A percentile compares a stretch with the other conserved stretches of the same genome.
Conservation (phyloP, 2,888 invertebrate genomes). For the Leptopilina drosophilae region DNA sequence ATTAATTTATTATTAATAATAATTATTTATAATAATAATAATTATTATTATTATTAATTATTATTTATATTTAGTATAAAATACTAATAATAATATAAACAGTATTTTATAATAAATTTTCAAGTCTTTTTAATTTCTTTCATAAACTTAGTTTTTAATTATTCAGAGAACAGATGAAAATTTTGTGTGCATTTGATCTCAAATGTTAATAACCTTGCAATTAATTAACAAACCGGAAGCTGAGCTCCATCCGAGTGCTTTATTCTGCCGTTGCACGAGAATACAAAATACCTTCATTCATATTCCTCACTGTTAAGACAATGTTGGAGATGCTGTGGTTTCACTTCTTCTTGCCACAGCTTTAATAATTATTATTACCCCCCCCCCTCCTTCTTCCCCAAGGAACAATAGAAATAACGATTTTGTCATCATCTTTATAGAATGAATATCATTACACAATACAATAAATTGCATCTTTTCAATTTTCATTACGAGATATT, state of each 20-base stretch:
- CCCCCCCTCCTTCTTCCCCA: neutral
- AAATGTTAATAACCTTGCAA: neutral
- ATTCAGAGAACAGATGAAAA: neutral
- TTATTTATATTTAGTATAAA: too few relatives aligned
- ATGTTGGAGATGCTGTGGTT: constrained; percentile 20
- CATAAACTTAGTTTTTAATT: too few relatives aligned
- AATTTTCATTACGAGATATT: neutral
- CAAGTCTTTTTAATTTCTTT: too few relatives aligned
- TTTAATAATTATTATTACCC: constrained; percentile 26
- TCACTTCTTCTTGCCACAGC: constrained; percentile 11
- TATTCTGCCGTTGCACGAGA: neutral
- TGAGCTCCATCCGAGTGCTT: constrained; percentile 21
- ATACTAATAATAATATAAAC: too few relatives aligned
- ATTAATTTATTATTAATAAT: too few relatives aligned
- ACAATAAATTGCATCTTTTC: constrained; percentile 23
- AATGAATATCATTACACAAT: constrained; percentile 35
- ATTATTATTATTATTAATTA: too few relatives aligned
- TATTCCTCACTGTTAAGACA: constrained; percentile 22
- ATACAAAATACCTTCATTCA: constrained; percentile 1
- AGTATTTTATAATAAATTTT: too few relatives aligned
- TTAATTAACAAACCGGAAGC: constrained; percentile 45
- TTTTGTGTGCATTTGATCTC: neutral
- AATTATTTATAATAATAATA: too few relatives aligned
- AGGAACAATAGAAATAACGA: constrained; percentile 31
- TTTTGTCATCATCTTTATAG: constrained; percentile 17